These are phyloP conservation scores for Andricus grossulariae DNA, from an alignment of 1,140 invertebrate species.

Conservation along the genomic window DNA sequence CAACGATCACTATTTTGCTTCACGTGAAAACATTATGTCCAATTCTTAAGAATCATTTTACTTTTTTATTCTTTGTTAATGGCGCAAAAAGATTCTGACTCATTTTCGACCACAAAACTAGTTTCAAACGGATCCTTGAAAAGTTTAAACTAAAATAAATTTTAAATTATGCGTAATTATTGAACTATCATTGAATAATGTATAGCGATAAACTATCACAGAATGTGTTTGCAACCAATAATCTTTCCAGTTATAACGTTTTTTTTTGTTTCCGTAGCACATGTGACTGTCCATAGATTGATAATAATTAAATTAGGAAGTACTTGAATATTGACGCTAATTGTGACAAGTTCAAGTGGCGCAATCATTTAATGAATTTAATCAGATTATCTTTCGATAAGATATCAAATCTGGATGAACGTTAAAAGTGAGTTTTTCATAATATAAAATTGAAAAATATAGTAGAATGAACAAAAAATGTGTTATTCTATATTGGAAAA, in stretches of 20 bases:
- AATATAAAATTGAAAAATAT: too few species aligned
- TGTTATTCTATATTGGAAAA: not conserved
- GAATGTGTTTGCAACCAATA: too few species aligned
- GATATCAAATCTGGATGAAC: not conserved
- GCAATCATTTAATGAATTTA: not conserved
- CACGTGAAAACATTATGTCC: not conserved
- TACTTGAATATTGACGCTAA: not conserved
- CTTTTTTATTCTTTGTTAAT: not conserved
- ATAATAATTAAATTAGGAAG: not conserved
- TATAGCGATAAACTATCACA: too few species aligned
- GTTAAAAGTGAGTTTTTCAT: not conserved
- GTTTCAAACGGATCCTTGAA: too few species aligned
- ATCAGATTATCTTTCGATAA: not conserved
- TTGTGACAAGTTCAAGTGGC: conserved; percentile 6
- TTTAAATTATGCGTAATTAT: too few species aligned
- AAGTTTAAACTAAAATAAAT: too few species aligned
- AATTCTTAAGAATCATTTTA: not conserved
- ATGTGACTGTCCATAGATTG: not conserved
- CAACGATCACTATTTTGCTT: not conserved
- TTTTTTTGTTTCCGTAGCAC: too few species aligned
- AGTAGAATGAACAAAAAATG: not conserved
- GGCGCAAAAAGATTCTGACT: conserved; percentile 1
- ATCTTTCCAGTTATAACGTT: too few species aligned
- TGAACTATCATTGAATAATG: too few species aligned
- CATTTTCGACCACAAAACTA: not conserved